These are phyloP conservation scores for Saiga tatarica DNA, from an alignment of 2,113 vertebrate species.

Conservation along the genomic window DNA sequence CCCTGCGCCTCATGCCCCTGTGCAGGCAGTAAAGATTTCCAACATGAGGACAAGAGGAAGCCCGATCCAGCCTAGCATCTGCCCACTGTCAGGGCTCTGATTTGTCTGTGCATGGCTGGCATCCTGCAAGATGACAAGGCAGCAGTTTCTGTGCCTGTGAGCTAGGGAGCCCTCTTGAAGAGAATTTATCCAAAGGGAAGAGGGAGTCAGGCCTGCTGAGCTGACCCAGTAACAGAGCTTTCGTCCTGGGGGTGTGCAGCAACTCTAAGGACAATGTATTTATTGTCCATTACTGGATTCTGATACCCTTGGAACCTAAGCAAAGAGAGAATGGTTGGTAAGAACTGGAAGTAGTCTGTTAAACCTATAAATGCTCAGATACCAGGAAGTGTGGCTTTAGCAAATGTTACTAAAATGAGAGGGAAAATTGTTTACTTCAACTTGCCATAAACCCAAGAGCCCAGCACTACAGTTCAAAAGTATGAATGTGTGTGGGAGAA, in stretches of 20 bases:
- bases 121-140: background rate
- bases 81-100: background rate
- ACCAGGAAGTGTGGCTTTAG: background rate
- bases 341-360: background rate
- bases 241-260: accelerated
- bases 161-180: background rate
- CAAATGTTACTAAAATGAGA: background rate
- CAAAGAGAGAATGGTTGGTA: background rate
- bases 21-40: background rate
- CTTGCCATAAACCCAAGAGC: background rate
- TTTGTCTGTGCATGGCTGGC: background rate
- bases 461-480: background rate
- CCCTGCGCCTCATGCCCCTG: background rate
- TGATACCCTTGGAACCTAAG: background rate
- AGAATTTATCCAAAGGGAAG: background rate
- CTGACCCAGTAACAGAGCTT: background rate
- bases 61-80: background rate
- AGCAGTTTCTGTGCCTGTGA: background rate
- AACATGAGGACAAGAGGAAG: background rate
- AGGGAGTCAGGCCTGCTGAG: background rate
- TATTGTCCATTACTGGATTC: background rate
- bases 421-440: background rate
- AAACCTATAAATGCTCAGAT: background rate
- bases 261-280: background rate
- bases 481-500: background rate